Conservation (phyloP, 2,888 invertebrate species). For the Itoplectis maculator region DNA sequence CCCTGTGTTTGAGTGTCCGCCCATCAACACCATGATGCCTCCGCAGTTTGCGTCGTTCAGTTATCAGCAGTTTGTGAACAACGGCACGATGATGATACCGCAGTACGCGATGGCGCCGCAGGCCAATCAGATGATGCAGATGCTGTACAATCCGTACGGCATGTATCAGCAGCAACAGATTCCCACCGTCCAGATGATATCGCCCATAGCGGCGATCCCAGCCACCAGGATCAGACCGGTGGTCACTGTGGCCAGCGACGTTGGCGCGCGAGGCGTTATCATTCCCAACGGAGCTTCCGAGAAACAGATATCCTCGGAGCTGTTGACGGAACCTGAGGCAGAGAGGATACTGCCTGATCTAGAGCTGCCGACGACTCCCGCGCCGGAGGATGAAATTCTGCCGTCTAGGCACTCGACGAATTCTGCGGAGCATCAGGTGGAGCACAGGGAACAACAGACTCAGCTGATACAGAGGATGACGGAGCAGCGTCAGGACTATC, state of each 20-base stretch:
- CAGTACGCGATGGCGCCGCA: constrained; percentile 86
- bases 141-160: constrained; percentile 85
- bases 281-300: constrained; percentile 73
- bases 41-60: constrained; percentile 85
- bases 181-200: constrained; percentile 85
- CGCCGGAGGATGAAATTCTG: constrained; percentile 42
- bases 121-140: constrained; percentile 86
- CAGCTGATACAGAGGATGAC: constrained; percentile 60
- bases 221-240: constrained; percentile 78
- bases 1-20: constrained; percentile 83
- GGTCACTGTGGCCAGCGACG: constrained; percentile 73
- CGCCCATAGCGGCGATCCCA: constrained; percentile 84
- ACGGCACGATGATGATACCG: constrained; percentile 86
- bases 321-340: constrained; percentile 73
- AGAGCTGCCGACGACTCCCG: constrained; percentile 72
- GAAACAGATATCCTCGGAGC: constrained; percentile 74
- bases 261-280: constrained; percentile 68
- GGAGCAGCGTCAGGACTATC: constrained; percentile 52
- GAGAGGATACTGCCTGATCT: constrained; percentile 78
- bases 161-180: constrained; percentile 86
- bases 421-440: constrained; percentile 52
- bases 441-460: constrained; percentile 74
- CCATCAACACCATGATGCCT: constrained; percentile 81
- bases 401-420: constrained; percentile 53
- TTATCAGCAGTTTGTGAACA: constrained; percentile 87